Base-by-base conservation (phyloP, 2,888 invertebrate species). In the Drosophila seclusa region DNA sequence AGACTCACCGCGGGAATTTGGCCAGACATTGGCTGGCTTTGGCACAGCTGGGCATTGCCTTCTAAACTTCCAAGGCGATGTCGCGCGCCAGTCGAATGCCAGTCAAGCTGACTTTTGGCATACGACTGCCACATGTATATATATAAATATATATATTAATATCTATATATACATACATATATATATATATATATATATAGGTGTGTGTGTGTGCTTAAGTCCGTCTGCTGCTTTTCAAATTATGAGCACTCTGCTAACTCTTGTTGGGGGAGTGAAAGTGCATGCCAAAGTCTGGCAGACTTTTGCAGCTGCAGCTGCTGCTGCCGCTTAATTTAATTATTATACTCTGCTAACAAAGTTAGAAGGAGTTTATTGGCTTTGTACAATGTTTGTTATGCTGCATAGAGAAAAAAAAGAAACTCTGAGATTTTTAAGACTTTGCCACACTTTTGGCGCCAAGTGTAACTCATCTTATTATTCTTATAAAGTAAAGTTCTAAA, bases 21-120 rank as follows among this genome's bases (percentile, higher is more conserved):
- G 34, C 70, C 75, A 72, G 83, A 80, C 83, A 80, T 78, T 65
- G 81, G 71, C 69, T 78, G 79, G 73, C 89, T 83, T 78, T 73
- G 73, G 78, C 84, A 73, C 84, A 86, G 84, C 79, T 81, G 89
- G 89, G 64, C 76, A 40, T 21, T 67, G 76, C 48, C 79, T 55
- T 60, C 66, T 16, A 57, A 57, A 21, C 31, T 42, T 57, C 21
- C 53, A 70, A 75, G 55, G 45, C 45, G 5, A 52, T 45, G 66
- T 62, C 52, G 53, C 66, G 32, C 61, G 59, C 36, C 71, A 50
- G 42, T 58, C 68, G 71, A 58, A 53, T 42, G 63, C 59, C 68
- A 68, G 73, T 68, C 65, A 68, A 58, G 65, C 67, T 76, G 72
- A 67, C 76, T 76, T 72, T 61, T 77, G 72, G 49, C 72, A 71